These are phyloP conservation scores for Pomatorhinus ruficollis DNA, from an alignment of 2,113 vertebrate genomes.

Conservation along the genomic window DNA sequence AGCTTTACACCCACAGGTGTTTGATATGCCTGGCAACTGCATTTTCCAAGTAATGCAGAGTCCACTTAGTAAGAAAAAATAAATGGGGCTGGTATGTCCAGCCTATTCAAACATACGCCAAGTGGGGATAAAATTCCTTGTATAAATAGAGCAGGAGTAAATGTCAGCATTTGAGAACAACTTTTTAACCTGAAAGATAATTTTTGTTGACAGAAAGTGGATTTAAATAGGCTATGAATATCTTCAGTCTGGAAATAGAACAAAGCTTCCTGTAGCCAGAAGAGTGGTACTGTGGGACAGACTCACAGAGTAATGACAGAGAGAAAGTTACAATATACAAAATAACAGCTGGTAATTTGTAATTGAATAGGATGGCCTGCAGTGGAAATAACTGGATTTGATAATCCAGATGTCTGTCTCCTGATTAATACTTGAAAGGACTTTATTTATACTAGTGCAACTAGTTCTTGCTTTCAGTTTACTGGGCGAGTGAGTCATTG, in stretches of 20 bases:
- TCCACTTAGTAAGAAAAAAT: background rate
- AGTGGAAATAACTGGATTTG: background rate
- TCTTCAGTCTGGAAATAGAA: background rate
- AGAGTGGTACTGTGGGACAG: background rate
- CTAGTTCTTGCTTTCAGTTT: background rate
- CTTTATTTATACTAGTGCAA: background rate
- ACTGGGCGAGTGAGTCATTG: background rate
- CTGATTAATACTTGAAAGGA: background rate
- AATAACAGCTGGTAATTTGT: background rate
- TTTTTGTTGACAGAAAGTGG: slow-evolving; percentile 6
- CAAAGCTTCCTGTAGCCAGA: background rate
- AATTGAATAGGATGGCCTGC: background rate
- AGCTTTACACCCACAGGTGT: background rate
- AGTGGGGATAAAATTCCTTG: background rate
- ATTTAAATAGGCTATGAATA: slow-evolving; percentile 25
- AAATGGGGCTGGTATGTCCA: background rate
- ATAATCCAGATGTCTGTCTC: background rate
- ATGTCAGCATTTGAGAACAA: background rate
- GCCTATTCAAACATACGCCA: background rate
- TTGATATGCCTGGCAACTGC: background rate
- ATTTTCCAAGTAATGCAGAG: background rate
- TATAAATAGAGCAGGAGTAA: slow-evolving; percentile 40
- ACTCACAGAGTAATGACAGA: background rate
- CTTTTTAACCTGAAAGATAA: background rate
- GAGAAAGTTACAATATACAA: background rate